Base-by-base conservation (phyloP, 2,113 vertebrate genomes). In the Elanus axillaris region DNA sequence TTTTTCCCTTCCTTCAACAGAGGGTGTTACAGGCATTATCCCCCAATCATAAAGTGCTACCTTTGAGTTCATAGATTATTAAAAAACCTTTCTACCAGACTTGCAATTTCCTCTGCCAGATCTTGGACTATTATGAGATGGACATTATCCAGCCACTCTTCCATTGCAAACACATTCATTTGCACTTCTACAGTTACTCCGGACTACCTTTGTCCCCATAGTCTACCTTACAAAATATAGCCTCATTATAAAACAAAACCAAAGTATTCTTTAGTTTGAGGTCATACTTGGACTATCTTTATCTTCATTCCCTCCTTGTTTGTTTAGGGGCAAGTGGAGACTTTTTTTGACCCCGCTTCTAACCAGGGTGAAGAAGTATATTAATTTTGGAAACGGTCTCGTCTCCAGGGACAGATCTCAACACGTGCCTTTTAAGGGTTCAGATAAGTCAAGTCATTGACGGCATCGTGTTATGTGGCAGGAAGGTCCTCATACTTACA, bases 21-120 rank as follows among this genome's bases (percentile, higher is more conserved):
- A 90, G 11, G 50, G n/a, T 83, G 45, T 67, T 73, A 86, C 18
- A 86, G 42, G 20, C 45, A 64, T 90, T 77, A 90, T 71, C 20
- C 27, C 18, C 14, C 36, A 83, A 23, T 55, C 55, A 86, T 34
- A 73, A 91, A 93, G 34, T 45, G 26, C 47, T 91, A 47, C 60
- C 50, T 94, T 78, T 67, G n/a, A 89, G 47, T 91, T 89, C 60
- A 78, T 11, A 79, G 76, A 75, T 81, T 91, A 94, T 62, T 76
- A 94, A 93, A 90, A 96, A 79, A 62, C 50, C 42, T 83, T 90
- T 78, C 58, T 76, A 88, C 32, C 66, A 92, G 85, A 95, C 86
- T 66, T 80, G 63, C 63, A 90, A 92, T 94, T 94, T 96, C 88
- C 92, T 92, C 63, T 74, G 55, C 29, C 67, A 20, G 52, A 47